Conservation (phyloP, 1,140 invertebrate genomes). For the Steinernema khuongi region DNA sequence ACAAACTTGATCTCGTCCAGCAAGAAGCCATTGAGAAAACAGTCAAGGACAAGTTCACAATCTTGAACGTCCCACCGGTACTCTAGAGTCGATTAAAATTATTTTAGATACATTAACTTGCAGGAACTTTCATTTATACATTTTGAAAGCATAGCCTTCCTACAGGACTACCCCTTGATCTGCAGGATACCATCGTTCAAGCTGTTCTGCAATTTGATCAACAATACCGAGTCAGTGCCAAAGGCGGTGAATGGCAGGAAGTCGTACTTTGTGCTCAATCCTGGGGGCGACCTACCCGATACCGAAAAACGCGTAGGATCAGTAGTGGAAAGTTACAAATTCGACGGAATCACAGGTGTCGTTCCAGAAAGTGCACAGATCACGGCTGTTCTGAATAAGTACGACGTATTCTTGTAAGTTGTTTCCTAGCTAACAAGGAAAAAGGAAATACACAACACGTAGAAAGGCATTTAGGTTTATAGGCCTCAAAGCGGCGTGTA, state of each 20-base stretch:
- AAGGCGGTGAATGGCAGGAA: conserved; percentile 42
- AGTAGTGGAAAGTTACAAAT: conserved; percentile 32
- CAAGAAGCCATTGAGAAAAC: not conserved
- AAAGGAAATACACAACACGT: too few species aligned
- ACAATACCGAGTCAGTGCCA: conserved; percentile 32
- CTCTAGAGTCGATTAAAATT: not conserved
- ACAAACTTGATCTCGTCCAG: not conserved
- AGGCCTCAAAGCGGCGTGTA: too few species aligned
- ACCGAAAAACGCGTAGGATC: conserved; percentile 35
- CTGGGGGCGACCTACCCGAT: conserved; percentile 37
- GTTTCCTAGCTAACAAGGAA: too few species aligned
- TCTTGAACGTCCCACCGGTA: conserved; percentile 22
- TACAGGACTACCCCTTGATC: not conserved
- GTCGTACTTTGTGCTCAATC: conserved; percentile 45
- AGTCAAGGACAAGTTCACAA: conserved; percentile 28
- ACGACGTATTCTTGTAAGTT: conserved; percentile 47
- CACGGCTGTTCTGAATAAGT: conserved; percentile 25
- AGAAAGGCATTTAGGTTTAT: too few species aligned
- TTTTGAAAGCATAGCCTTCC: not conserved
- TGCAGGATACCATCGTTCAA: not conserved
- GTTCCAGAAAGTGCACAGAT: conserved; percentile 34
- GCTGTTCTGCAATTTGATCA: conserved; percentile 24
- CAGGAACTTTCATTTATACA: not conserved
- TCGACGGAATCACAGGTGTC: conserved; percentile 34
- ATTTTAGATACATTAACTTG: not conserved